phyloP scores from a whole-genome alignment of 2,113 vertebrate genomes.

The Fulmarus glacialis region DNA sequence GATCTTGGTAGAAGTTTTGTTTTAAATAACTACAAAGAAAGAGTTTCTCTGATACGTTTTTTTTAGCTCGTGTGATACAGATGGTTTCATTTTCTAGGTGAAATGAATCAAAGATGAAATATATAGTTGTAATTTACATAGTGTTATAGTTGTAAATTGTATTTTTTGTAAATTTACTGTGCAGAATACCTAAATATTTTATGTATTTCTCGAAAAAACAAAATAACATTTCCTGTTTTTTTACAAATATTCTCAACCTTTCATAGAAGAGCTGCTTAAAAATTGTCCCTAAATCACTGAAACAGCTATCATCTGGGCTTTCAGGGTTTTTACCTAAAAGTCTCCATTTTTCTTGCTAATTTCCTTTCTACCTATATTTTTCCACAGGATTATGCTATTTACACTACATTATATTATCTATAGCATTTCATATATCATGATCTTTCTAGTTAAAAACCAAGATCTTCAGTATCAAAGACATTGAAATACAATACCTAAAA shows the following conservation, averaged over 20 bases:
- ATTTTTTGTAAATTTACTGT: not conserved
- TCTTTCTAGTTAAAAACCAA: not conserved
- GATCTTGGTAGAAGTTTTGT: not conserved
- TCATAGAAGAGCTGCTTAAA: not conserved
- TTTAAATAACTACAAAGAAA: not conserved
- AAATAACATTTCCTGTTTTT: not conserved
- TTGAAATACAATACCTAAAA: not conserved
- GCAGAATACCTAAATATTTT: not conserved
- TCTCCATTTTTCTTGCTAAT: not conserved
- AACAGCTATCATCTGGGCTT: not conserved
- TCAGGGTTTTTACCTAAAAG: not conserved
- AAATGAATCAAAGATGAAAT: not conserved
- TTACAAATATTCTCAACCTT: not conserved
- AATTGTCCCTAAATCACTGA: not conserved
- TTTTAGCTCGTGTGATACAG: accelerated
- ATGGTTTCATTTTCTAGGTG: not conserved
- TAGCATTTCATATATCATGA: not conserved
- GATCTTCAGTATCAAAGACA: not conserved
- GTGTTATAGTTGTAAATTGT: not conserved
- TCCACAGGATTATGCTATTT: not conserved
- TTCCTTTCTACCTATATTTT: not conserved
- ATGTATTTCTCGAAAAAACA: not conserved
- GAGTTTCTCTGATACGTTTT: not conserved
- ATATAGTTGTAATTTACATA: not conserved
- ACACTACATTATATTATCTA: not conserved